Base-by-base conservation (phyloP, 2,113 vertebrate genomes). In the Eublepharis macularius region DNA sequence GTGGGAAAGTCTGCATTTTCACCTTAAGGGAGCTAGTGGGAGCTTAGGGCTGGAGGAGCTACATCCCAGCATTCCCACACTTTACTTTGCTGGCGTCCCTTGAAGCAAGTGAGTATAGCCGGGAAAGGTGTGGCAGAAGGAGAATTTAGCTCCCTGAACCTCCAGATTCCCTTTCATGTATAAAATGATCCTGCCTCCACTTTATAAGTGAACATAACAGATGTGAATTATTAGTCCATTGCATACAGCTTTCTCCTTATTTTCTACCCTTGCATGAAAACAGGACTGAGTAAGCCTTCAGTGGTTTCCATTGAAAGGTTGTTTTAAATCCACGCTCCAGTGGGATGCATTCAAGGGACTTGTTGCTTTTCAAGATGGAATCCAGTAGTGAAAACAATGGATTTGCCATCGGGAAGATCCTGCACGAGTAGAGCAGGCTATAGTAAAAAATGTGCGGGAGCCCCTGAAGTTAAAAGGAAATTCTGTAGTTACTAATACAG, bases 381-480 rank as follows among this genome's bases (percentile, higher is more conserved):
- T 43, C 34, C 24, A 79, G 26, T 47, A 65, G 54, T 34, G 63
- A 57, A 83, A 47, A 39, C 70, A 16, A 24, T 39, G 49, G 47
- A 41, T 63, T 79, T 72, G 36, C 19, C 32, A 9, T 24, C 41
- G 32, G 17, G 3, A 36, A 65, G 69, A 21, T 47, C 78, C 36
- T 81, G 91, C 81, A 72, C 63, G 86, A 87, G 90, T 81, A 1
- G 65, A 39, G 4, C 57, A 87, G n/a, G 2, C 14, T 41, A 83
- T 72, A 32, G 24, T 84, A 65, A 43, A 82, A 2, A 16, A 9
- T 75, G 39, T 86, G 86, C 41, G 87, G 84, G 81, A 88, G 72
- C 65, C 32, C 66, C 39, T 39, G 65, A 86, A 80, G 16, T 45
- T 76, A 80, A 90, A 90, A 87, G 85, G 86, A 83, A 86, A 43